Evolutionary conservation across 1,140 invertebrate species (phyloP).

Genomic region (Leptinotarsa lineolata): DNA sequence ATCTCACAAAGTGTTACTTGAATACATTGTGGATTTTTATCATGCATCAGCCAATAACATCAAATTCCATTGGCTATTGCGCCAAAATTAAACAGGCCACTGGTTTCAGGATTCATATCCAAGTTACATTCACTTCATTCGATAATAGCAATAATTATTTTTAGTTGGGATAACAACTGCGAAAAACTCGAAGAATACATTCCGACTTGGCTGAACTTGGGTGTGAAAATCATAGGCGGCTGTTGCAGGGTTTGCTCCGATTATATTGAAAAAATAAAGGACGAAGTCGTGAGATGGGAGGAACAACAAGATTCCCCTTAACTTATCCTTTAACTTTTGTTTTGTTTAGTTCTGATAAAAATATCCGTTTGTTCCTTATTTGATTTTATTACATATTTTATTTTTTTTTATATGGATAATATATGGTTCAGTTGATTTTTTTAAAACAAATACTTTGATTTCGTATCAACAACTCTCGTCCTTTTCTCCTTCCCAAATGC

Average conservation of each 20-base stretch:
- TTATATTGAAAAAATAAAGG: not conserved
- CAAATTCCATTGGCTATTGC: no score
- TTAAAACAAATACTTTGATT: not conserved
- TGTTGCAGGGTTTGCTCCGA: not conserved
- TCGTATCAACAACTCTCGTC: constrained; percentile 37
- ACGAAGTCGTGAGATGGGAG: not conserved
- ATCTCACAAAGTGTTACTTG: no score
- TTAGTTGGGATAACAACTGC: not conserved
- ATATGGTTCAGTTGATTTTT: not conserved
- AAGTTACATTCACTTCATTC: not conserved
- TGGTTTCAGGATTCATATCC: not conserved
- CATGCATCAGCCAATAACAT: no score
- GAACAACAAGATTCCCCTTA: not conserved
- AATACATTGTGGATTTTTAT: no score
- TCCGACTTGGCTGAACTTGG: not conserved
- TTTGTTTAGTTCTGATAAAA: no score
- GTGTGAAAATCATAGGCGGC: not conserved
- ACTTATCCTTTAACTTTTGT: no score
- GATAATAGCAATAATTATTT: not conserved
- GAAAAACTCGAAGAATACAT: constrained; percentile 4
- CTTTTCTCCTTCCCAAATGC: constrained; percentile 43
- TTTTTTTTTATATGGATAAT: not conserved
- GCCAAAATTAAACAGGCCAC: no score
- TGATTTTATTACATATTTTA: not conserved
- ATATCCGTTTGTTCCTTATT: no score